These are phyloP conservation scores for Columba livia DNA, from an alignment of 2,113 vertebrate genomes.

Conservation along the genomic window DNA sequence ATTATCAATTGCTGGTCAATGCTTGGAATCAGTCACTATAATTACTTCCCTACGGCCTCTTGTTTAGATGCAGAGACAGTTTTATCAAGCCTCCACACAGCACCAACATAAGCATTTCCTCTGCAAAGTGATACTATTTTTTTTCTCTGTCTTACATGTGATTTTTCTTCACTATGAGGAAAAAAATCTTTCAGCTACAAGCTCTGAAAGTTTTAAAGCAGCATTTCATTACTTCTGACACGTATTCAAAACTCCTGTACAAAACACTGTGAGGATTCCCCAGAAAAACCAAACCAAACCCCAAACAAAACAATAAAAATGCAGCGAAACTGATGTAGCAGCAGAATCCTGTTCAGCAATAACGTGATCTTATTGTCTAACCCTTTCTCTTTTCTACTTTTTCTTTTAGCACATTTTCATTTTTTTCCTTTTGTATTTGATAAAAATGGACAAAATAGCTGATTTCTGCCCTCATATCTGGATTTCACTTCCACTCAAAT, in stretches of 20 bases:
- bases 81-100: background rate
- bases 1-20: constrained; percentile 77
- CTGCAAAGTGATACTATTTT: constrained; percentile 10
- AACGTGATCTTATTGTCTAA: background rate
- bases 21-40: constrained; percentile 64
- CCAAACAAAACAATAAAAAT: rapidly evolving
- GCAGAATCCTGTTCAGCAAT: background rate
- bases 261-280: background rate
- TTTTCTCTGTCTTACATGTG: background rate
- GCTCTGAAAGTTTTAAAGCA: background rate
- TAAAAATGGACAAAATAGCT: constrained; percentile 2
- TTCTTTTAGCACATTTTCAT: constrained; percentile 12
- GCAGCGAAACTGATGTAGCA: background rate
- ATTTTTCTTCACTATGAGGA: constrained; percentile 15
- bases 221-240: background rate
- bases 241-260: background rate
- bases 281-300: background rate
- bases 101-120: background rate
- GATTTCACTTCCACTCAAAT: constrained; percentile 63
- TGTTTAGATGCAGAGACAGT: constrained; percentile 24
- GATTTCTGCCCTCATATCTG: constrained; percentile 54
- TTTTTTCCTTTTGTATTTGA: constrained; percentile 24
- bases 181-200: background rate
- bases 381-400: background rate
- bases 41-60: constrained; percentile 67